Evolutionary conservation across 2,888 invertebrate species (phyloP), one percentile per base, ranked within the genome.

Genomic region (Agonopterix arenella): DNA sequence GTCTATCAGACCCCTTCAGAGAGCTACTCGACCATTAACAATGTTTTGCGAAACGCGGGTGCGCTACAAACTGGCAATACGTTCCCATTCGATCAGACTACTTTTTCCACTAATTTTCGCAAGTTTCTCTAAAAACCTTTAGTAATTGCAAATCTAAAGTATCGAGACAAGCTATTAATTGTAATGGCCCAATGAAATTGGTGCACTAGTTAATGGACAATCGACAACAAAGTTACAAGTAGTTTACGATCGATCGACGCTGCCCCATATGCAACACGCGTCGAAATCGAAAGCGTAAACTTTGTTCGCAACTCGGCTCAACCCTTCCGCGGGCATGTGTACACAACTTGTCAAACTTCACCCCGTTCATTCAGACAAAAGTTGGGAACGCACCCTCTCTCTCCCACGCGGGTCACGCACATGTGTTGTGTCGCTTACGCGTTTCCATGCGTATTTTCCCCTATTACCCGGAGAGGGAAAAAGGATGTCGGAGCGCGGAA

Each of bases 11-110:
- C 80, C 76, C 80, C 81, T 75, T 76, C 78, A 73, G 76, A 73
- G 76, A 70, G 71, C 80, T 79, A 75, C 69, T 83, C 79, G 79
- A 85, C 77, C 88, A 84, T 81, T 84, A 81, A 86, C 84, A 84
- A 84, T 78, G 77, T 74, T 82, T 86, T 81, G 71, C 84, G 85
- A 85, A 84, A 85, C 75, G 76, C 71, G 40, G 40, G 40, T 11
- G 11, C 74, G 76, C 67, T 43, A 37, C 18, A 13, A 37, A 52
- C 62, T 62, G 61, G 76, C 76, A 76, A 78, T 72, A 73, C 77
- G 73, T 73, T 75, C 64, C 68, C 68, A 73, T 77, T 80, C 64
- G 75, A 73, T 70, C 67, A 70, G 59, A 64, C 54, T 61, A 76
- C 79, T 80, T 80, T 68, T 66, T 70, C 61, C 58, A 58, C 66